A percentile compares a stretch with the other conserved stretches of the same genome.
These are phyloP conservation scores for Cettia cetti DNA, from an alignment of 2,113 vertebrate species.

Conservation along the genomic window DNA sequence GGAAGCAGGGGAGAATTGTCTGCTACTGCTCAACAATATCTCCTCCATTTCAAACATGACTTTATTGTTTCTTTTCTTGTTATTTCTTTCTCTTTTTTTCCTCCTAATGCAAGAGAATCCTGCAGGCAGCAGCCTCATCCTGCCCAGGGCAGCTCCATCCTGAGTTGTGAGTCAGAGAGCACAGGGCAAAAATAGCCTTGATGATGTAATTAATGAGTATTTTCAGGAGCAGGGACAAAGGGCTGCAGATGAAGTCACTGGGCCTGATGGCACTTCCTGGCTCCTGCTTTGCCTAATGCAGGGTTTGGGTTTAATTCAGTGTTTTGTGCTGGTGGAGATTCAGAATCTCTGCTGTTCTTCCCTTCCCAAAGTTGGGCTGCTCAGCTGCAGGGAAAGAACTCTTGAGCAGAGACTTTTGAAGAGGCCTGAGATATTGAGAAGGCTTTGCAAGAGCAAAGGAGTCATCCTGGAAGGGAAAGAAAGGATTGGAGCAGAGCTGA, in stretches of 20 bases:
- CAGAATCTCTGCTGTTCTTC: neutral
- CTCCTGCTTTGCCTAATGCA: neutral
- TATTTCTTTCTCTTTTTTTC: neutral
- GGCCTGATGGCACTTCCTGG: neutral
- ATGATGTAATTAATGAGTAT: neutral
- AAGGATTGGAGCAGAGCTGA: neutral
- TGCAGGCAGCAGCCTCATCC: neutral
- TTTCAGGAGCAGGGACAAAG: neutral
- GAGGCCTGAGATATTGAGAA: neutral
- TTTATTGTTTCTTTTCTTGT: neutral
- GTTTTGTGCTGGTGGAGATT: neutral
- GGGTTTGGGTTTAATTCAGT: neutral
- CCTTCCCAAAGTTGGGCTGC: neutral
- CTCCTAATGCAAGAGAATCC: neutral
- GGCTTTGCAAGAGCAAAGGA: neutral
- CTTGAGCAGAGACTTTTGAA: neutral
- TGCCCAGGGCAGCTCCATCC: neutral
- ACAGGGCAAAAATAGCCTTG: neutral
- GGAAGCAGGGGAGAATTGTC: neutral
- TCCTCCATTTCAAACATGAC: neutral
- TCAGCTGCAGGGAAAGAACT: neutral
- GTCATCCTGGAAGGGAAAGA: neutral
- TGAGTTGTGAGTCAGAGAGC: neutral
- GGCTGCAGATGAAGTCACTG: neutral
- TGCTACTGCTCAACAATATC: neutral